Conservation (phyloP, 2,113 vertebrate species). For the Rhinogobius similis region DNA sequence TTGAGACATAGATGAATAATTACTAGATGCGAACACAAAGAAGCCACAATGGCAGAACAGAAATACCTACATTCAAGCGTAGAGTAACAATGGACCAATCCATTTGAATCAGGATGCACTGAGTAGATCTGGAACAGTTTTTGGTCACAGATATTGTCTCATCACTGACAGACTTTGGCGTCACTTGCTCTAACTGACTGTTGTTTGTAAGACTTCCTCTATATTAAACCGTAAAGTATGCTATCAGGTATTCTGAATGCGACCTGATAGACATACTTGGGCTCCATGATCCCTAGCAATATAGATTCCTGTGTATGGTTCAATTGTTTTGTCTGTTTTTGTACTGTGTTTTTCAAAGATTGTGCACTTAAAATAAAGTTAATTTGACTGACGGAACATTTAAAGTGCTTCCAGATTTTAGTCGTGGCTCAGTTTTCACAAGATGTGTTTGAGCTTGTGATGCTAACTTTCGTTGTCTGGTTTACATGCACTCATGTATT, state of each 20-base stretch:
- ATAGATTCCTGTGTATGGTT: slow-evolving; percentile 70
- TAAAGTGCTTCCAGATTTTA: slow-evolving; percentile 75
- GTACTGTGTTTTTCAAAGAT: slow-evolving; percentile 66
- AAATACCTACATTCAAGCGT: slow-evolving; percentile 45
- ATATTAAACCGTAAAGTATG: slow-evolving; percentile 67
- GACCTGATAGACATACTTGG: slow-evolving; percentile 74
- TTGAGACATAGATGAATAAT: too few species aligned
- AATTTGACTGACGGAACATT: slow-evolving; percentile 56
- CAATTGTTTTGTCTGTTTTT: slow-evolving; percentile 64
- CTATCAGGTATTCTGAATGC: slow-evolving; percentile 74
- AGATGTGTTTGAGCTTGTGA: slow-evolving; percentile 68
- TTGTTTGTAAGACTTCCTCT: slow-evolving; percentile 69
- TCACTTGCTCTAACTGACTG: slow-evolving; percentile 61
- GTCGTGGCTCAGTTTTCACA: slow-evolving; percentile 33
- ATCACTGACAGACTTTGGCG: slow-evolving; percentile 59
- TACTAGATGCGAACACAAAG: too few species aligned
- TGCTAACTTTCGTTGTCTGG: slow-evolving; percentile 59
- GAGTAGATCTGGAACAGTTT: slow-evolving; percentile 56
- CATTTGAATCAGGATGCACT: slow-evolving; percentile 61
- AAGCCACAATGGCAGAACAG: slow-evolving; percentile 18
- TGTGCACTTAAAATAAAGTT: slow-evolving; percentile 35
- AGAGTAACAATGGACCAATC: slow-evolving; percentile 66
- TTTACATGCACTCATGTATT: slow-evolving; percentile 66
- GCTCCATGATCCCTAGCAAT: slow-evolving; percentile 75
- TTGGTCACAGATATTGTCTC: slow-evolving; percentile 63